These are phyloP conservation scores for Cerastis leucographa DNA, from an alignment of 2,888 invertebrate genomes.

Conservation along the genomic window DNA sequence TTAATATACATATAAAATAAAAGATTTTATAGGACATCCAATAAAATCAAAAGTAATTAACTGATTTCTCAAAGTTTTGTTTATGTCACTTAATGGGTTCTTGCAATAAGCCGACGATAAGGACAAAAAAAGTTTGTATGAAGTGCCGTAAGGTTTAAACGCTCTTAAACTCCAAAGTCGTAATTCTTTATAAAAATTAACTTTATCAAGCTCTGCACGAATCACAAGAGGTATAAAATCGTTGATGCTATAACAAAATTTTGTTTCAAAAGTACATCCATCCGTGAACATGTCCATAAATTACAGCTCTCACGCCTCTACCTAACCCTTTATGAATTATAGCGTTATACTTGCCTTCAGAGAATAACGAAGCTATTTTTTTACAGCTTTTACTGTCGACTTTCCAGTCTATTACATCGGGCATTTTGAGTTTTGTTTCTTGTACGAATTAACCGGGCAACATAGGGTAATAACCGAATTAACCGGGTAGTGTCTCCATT, in stretches of 20 bases:
- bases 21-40: no score
- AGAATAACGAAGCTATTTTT: conserved; percentile 63
- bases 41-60: no score
- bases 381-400: conserved; percentile 60
- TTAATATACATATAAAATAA: no score
- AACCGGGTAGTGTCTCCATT: conserved; percentile 9
- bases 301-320: background rate
- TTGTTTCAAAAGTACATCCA: background rate
- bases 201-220: background rate
- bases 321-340: conserved; percentile 26
- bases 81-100: no score
- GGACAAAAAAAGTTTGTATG: no score
- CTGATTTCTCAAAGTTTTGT: no score
- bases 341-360: conserved; percentile 65
- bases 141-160: no score
- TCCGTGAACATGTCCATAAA: background rate
- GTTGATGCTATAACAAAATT: background rate
- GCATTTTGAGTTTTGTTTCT: conserved; percentile 13
- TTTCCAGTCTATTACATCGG: conserved; percentile 53
- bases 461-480: background rate
- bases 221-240: background rate
- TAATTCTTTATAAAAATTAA: no score
- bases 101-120: no score
- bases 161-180: no score
- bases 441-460: background rate